Percentiles rank a stretch among this genome's conserved stretches.
Evolutionary conservation across 2,113 vertebrate species (phyloP).

Genomic region (Cyrtonyx montezumae): DNA sequence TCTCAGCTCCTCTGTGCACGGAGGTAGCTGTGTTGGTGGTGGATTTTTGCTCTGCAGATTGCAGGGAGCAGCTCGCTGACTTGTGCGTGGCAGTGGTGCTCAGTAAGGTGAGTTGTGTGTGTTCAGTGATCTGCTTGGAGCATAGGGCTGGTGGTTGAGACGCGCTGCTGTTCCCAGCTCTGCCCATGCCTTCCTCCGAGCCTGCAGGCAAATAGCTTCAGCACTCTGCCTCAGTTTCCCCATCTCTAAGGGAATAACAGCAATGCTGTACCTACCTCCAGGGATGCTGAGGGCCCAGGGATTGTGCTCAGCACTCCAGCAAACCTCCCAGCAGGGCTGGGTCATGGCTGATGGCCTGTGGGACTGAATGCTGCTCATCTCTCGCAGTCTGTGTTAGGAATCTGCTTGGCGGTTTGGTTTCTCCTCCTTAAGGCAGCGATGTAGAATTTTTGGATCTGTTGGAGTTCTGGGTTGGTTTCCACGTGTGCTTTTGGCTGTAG

Average conservation of each 20-base stretch:
- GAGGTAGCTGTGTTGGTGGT: background rate
- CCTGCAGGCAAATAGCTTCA: background rate
- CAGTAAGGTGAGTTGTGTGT: background rate
- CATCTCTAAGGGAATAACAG: background rate
- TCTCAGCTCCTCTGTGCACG: background rate
- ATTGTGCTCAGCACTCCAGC: background rate
- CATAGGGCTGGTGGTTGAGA: background rate
- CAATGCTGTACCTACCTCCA: background rate
- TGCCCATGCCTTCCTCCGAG: background rate
- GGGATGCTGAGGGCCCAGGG: background rate
- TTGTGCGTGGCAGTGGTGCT: background rate
- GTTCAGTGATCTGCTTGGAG: background rate
- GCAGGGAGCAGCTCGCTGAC: background rate
- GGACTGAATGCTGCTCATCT: background rate
- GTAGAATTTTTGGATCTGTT: background rate
- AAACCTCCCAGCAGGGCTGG: background rate
- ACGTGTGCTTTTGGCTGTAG: background rate
- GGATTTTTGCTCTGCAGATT: background rate
- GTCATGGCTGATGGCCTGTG: rapidly evolving
- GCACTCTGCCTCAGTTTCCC: background rate
- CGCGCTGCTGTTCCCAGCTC: background rate
- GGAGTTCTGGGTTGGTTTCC: background rate
- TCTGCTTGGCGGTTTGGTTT: background rate
- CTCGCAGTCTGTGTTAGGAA: background rate
- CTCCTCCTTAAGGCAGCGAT: background rate